Evolutionary conservation across 2,888 invertebrate genomes (phyloP), one percentile per base, ranked within the genome.

Genomic region (Helleia helle): DNA sequence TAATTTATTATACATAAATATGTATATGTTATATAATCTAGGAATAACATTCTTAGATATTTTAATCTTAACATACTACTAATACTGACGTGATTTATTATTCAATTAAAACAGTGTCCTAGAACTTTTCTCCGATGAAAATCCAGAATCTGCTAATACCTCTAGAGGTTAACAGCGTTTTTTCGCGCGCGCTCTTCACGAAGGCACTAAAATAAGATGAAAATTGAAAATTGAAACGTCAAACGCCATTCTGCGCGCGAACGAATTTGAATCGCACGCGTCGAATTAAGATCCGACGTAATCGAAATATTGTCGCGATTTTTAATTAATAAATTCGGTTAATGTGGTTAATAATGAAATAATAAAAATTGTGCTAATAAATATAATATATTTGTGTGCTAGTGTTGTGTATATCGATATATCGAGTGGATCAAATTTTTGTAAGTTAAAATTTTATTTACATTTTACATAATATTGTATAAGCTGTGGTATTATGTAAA

Each of bases 211-310:
- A 50, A 47, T 44, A 38, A 42, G 38, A 40, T 43, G 38, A 38
- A 40, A 30, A 39, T 24, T 43, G 38, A 38, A 40, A 30, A 39
- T 24, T n/a, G 22, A 40, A 30, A 38, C 28, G 22, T 18, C 27
- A 17, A 15, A 14, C 29, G 59, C 64, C 72, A 73, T 66, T 69
- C 67, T 63, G 75, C 71, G 79, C 72, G 76, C 71, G 72, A 71
- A 66, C 72, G 69, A 58, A 64, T 61, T 60, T 55, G 44, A 55
- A 56, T 53, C 53, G 50, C 51, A 54, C 54, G 58, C 63, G 65
- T 25, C 65, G 65, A 52, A 53, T 47, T 56, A 55, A 67, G 59
- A 64, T 52, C 48, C 55, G 55, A 65, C 38, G 47, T 63, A 64
- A 62, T 55, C 49, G 52, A 22, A 26, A 26, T 3, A 9, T 9